Percentiles rank a stretch among this genome's conserved stretches.
Evolutionary conservation across 2,797 vertebrate genomes (phyloP).

Genomic region (Lithobates pipiens): DNA sequence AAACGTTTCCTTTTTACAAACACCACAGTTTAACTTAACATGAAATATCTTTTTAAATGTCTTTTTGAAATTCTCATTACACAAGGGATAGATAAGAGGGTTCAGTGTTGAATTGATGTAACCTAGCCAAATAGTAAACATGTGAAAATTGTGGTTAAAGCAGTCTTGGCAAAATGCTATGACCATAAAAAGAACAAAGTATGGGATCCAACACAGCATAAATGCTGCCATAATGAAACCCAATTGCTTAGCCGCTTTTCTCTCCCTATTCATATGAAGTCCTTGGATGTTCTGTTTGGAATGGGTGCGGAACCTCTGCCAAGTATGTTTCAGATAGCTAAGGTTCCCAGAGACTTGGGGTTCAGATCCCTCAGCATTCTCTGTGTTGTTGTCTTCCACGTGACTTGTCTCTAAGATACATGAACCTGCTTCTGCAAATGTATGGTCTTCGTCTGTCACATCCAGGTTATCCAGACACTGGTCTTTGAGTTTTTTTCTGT

Average conservation of each 20-base stretch:
- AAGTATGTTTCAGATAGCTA: conserved; percentile 81
- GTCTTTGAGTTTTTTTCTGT: not conserved
- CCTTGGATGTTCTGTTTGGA: conserved; percentile 79
- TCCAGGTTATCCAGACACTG: conserved; percentile 66
- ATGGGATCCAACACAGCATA: conserved; percentile 95
- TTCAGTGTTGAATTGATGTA: conserved; percentile 96
- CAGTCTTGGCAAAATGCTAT: conserved; percentile 84
- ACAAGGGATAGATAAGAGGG: conserved; percentile 94
- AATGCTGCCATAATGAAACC: conserved; percentile 93
- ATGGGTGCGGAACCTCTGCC: conserved; percentile 83
- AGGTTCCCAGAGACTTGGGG: conserved; percentile 70
- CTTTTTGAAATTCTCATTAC: conserved; percentile 94
- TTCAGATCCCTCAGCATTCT: conserved; percentile 5
- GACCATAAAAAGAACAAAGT: conserved; percentile 92
- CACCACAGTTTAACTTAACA: conserved; percentile 65
- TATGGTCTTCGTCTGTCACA: conserved; percentile 74
- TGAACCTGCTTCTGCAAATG: conserved; percentile 71
- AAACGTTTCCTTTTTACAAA: conserved; percentile 40
- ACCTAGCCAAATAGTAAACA: conserved; percentile 95
- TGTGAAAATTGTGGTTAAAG: conserved; percentile 82
- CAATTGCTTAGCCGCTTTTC: conserved; percentile 92
- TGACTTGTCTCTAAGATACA: conserved; percentile 60
- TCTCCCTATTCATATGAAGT: conserved; percentile 84
- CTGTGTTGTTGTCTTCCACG: conserved; percentile 59
- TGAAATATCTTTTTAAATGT: conserved; percentile 91